phyloP scores from a whole-genome alignment of 1,140 invertebrate genomes.

The Ceratitis capitata region DNA sequence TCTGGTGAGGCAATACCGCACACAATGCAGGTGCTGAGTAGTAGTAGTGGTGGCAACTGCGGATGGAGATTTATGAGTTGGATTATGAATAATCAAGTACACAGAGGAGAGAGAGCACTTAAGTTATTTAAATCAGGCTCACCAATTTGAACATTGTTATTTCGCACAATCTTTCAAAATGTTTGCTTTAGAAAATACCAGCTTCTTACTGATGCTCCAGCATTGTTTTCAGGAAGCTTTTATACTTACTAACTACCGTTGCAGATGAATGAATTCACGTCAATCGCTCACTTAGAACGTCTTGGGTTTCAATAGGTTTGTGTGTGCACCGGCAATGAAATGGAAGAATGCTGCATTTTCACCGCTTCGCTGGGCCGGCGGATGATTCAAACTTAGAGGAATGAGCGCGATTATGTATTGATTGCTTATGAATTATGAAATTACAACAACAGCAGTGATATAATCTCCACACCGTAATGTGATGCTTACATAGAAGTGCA shows the following conservation, averaged over 20 bases:
- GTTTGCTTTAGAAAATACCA: slow-evolving; percentile 35
- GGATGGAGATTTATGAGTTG: slow-evolving; percentile 36
- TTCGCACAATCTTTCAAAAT: slow-evolving; percentile 39
- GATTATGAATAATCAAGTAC: background rate
- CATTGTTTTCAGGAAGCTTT: slow-evolving; percentile 11
- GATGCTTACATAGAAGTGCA: no score
- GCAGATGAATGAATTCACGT: background rate
- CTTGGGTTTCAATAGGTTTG: background rate
- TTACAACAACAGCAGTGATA: background rate
- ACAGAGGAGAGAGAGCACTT: no score
- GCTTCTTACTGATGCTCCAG: slow-evolving; percentile 5
- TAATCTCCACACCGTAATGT: background rate
- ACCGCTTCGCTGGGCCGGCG: background rate
- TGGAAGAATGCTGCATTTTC: background rate
- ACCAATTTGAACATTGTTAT: slow-evolving; percentile 42
- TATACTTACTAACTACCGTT: slow-evolving; percentile 25
- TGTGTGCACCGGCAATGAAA: background rate
- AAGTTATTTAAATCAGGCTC: slow-evolving; percentile 19
- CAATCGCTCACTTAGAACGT: background rate
- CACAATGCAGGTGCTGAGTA: slow-evolving; percentile 12
- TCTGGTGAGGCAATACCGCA: background rate
- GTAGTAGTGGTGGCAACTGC: slow-evolving; percentile 33
- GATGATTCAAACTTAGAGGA: background rate
- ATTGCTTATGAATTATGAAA: background rate
- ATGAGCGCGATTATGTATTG: background rate